These are phyloP conservation scores for Lanius collurio DNA, from an alignment of 2,113 vertebrate species.

Conservation along the genomic window DNA sequence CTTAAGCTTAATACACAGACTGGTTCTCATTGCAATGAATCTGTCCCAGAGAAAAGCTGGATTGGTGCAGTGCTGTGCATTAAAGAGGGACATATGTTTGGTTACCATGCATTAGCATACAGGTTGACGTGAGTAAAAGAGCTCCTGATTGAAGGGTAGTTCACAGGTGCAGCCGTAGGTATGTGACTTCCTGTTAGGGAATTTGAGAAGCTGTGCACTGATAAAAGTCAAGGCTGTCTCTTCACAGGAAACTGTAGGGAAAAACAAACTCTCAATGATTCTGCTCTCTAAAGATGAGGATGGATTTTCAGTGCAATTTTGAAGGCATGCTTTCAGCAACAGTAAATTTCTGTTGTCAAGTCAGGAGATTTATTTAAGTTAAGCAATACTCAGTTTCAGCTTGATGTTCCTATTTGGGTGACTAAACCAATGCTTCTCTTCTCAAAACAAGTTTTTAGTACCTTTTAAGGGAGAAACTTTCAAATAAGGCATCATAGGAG, in stretches of 20 bases:
- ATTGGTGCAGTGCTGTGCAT: neutral
- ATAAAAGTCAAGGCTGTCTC: neutral
- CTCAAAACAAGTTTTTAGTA: conserved; percentile 9
- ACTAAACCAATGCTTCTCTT: conserved; percentile 11
- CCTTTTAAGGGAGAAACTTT: conserved; percentile 47
- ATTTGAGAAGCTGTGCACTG: neutral
- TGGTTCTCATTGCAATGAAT: neutral
- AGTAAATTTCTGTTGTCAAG: neutral
- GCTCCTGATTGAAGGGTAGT: neutral
- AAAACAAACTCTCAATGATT: neutral
- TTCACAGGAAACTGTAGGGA: neutral
- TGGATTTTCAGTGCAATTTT: neutral
- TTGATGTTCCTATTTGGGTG: neutral
- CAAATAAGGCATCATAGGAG: neutral
- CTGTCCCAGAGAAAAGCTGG: neutral
- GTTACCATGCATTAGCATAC: neutral
- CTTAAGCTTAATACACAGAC: neutral
- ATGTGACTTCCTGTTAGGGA: neutral
- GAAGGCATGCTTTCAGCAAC: neutral
- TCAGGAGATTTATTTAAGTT: conserved; percentile 2
- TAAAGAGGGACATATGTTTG: neutral
- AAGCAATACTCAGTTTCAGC: neutral
- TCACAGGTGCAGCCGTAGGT: neutral
- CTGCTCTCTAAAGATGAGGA: neutral
- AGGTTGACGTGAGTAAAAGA: neutral